These are phyloP conservation scores for Watsonalla cultraria DNA, from an alignment of 2,888 invertebrate species.

Conservation along the genomic window DNA sequence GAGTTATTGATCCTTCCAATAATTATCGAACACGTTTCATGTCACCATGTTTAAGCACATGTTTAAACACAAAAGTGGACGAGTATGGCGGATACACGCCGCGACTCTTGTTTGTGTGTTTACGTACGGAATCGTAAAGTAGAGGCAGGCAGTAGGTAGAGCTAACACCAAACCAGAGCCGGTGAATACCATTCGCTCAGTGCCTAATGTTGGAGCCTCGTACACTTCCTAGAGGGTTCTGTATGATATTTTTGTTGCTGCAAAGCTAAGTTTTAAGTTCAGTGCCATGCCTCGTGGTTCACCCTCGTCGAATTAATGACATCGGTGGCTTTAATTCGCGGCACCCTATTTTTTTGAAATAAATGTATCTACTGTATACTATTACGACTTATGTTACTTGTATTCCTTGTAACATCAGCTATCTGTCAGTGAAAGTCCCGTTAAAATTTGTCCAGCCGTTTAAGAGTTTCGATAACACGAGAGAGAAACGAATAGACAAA, in stretches of 20 bases:
- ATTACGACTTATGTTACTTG: no score
- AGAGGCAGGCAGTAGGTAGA: slow-evolving; percentile 70
- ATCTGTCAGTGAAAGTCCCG: no score
- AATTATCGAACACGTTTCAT: slow-evolving; percentile 78
- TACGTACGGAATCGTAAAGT: slow-evolving; percentile 69
- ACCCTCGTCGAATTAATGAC: no score
- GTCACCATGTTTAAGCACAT: slow-evolving; percentile 69
- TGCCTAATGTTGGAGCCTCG: slow-evolving; percentile 19
- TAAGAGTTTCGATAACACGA: no score
- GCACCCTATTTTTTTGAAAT: no score
- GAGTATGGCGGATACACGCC: slow-evolving; percentile 60
- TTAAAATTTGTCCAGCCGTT: no score
- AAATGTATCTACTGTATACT: no score
- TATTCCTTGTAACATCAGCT: no score
- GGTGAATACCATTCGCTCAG: slow-evolving; percentile 42
- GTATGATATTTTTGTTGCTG: slow-evolving; percentile 20
- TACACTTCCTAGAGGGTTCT: slow-evolving; percentile 19
- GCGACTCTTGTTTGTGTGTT: slow-evolving; percentile 62
- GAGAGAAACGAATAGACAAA: no score
- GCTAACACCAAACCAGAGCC: slow-evolving; percentile 63
- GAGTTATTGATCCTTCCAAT: slow-evolving; percentile 77
- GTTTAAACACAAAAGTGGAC: slow-evolving; percentile 70
- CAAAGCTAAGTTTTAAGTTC: not conserved
- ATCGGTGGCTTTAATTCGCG: no score
- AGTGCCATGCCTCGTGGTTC: no score